Base-by-base conservation (phyloP, 2,797 vertebrate species). In the Chaetodon trifasciatus region DNA sequence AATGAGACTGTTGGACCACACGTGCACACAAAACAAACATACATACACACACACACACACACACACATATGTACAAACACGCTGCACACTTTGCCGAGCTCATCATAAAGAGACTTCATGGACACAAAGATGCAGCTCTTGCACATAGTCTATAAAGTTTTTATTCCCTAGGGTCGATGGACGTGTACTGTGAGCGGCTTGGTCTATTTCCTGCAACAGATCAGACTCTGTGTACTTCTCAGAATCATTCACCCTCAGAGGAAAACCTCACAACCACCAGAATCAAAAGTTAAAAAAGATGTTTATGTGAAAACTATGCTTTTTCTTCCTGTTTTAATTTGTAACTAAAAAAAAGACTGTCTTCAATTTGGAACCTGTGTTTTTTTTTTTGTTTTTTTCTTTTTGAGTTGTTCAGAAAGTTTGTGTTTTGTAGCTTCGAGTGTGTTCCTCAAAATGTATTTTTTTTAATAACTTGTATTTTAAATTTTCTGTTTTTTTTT, bases 401-500 rank as follows among this genome's bases (percentile, higher is more conserved):
- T 79, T 85, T 83, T 78, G 83, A 91, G 74, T 90, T 89, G 81
- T 87, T 91, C 55, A 32, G 61, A 72, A 89, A 28, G 47, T 89
- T 92, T 93, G 88, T 91, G 88, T 94, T 92, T 87, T 89, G 88
- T 91, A 91, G 87, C 50, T 86, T 88, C 63, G 86, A 87, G 89
- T 89, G 91, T 92, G 88, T 83, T 90, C 76, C 79, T 92, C 69
- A 80, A 80, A 89, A 86, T 82, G 74, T 78, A 69, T 83, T 76
- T 88, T 84, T 74, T 58, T 69, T 49, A 88, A 83, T 84, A 89
- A 85, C 75, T 82, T 86, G 76, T 88, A 57, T 86, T 90, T 91
- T 84, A 74, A 89, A 81, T 84, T 90, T 91, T 84, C 69, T 50
- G 44, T 81, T 85, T 17, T 52, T 64, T 56, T 77, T 76, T 68